Evolutionary conservation across 2,113 vertebrate genomes (phyloP).

Genomic region (Eudyptes chrysolophus): DNA sequence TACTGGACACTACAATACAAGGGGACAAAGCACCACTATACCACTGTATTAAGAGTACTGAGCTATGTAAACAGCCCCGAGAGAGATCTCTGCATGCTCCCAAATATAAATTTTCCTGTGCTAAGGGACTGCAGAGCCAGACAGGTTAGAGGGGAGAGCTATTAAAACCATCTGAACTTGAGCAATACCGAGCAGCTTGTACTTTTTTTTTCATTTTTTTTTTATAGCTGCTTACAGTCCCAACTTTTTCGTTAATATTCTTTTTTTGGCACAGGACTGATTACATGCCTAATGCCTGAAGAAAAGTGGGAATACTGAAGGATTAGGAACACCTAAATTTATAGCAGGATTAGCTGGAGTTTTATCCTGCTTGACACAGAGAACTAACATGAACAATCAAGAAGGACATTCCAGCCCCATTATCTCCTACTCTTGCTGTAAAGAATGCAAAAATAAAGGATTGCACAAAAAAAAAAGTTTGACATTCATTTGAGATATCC

Average conservation of each 20-base stretch:
- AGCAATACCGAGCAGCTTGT: not conserved
- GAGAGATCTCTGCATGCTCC: not conserved
- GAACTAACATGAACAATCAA: not conserved
- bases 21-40: not conserved
- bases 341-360: slow-evolving; percentile 27
- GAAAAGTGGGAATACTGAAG: slow-evolving; percentile 7
- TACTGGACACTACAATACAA: not conserved
- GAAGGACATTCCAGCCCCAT: slow-evolving; percentile 9
- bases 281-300: not conserved
- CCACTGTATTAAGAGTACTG: not conserved
- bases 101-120: not conserved
- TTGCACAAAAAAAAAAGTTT: not conserved
- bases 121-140: not conserved
- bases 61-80: not conserved
- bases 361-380: slow-evolving; percentile 13
- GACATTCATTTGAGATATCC: not conserved
- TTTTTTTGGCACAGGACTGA: not conserved
- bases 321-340: slow-evolving; percentile 47
- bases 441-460: slow-evolving; percentile 6
- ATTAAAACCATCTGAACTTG: not conserved
- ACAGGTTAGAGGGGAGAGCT: not conserved
- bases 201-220: not conserved
- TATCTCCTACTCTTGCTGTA: not conserved
- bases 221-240: not conserved
- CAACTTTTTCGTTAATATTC: not conserved